Conservation (phyloP, 2,113 vertebrate genomes). For the Hiodon alosoides region DNA sequence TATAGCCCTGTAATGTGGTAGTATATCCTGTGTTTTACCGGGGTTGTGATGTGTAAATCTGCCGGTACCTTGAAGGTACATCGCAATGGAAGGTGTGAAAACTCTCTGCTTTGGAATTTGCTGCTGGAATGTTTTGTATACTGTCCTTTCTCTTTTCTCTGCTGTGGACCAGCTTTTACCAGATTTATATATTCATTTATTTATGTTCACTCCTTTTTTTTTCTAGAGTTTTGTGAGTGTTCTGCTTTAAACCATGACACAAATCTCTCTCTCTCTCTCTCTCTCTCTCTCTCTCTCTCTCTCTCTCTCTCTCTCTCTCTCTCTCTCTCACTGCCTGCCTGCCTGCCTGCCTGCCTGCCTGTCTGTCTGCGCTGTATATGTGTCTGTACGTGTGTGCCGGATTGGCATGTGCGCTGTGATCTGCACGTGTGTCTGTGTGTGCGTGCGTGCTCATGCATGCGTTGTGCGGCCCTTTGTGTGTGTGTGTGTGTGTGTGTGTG, state of each 20-base stretch:
- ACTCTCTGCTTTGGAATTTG: background rate
- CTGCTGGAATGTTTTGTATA: background rate
- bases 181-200: background rate
- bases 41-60: background rate
- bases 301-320: too few relatives aligned
- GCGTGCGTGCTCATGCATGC: slow-evolving; percentile 9
- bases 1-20: too few relatives aligned
- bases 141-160: background rate
- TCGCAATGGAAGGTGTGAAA: background rate
- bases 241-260: background rate
- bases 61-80: background rate
- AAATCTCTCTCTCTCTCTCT: background rate
- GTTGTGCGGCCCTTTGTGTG: background rate
- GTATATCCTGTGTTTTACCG: too few relatives aligned
- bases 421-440: background rate
- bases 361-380: too few relatives aligned
- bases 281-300: background rate
- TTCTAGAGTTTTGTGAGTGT: too few relatives aligned
- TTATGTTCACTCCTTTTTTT: background rate
- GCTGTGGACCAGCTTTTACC: background rate
- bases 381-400: too few relatives aligned
- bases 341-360: too few relatives aligned
- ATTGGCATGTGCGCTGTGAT: too few relatives aligned
- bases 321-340: too few relatives aligned
- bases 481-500: too few relatives aligned